Evolutionary conservation across 2,797 vertebrate genomes (phyloP).

Genomic region (Nyctibius grandis): DNA sequence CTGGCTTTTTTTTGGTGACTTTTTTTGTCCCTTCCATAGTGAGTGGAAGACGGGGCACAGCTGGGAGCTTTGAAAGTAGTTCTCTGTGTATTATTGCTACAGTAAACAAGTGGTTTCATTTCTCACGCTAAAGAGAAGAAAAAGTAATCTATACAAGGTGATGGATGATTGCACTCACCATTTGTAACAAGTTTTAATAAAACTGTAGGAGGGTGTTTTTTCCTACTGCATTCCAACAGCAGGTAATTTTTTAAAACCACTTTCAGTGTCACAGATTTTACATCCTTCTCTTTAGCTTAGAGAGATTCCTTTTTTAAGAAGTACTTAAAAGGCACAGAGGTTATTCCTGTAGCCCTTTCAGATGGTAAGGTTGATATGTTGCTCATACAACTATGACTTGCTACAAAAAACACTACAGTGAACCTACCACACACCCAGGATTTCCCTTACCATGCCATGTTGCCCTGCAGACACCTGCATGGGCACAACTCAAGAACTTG

Average conservation of each 20-base stretch:
- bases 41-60: not conserved
- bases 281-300: not conserved
- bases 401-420: not conserved
- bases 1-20: not conserved
- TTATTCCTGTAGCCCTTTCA: not conserved
- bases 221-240: not conserved
- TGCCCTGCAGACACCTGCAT: not conserved
- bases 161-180: not conserved
- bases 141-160: not conserved
- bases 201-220: not conserved
- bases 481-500: not conserved
- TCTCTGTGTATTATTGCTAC: not conserved
- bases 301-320: not conserved
- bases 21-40: not conserved
- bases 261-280: not conserved
- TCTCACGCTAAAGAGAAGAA: not conserved
- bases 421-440: rapidly evolving
- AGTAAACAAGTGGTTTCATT: slow-evolving; percentile 18
- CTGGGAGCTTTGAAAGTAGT: not conserved
- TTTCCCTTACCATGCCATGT: rapidly evolving
- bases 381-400: not conserved
- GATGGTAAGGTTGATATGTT: not conserved
- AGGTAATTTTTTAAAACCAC: not conserved
- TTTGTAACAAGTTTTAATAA: slow-evolving; percentile 12
- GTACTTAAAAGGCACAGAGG: not conserved